Percentiles rank a stretch among this genome's conserved stretches.
These are phyloP conservation scores for Mesoligia furuncula DNA, from an alignment of 2,888 invertebrate genomes.

Conservation along the genomic window DNA sequence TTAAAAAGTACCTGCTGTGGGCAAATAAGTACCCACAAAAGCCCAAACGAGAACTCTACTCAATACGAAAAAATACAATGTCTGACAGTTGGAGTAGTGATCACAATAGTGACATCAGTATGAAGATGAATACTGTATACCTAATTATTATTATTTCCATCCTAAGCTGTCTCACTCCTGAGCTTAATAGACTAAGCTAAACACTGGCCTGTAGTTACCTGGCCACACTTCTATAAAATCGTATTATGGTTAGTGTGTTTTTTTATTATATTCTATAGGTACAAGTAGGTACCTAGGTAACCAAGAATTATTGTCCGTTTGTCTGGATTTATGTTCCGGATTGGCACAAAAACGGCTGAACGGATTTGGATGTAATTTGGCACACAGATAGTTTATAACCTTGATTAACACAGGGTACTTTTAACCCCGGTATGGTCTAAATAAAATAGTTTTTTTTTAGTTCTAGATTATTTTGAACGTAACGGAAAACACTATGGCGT, in stretches of 20 bases:
- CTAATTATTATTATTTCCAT: neutral
- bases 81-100: neutral
- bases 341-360: neutral
- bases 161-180: neutral
- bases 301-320: neutral
- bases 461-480: conserved; percentile 40
- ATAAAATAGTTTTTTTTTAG: neutral
- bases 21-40: neutral
- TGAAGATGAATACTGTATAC: neutral
- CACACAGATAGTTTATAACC: too few relatives aligned
- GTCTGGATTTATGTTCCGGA: neutral
- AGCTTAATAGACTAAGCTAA: neutral
- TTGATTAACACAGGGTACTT: too few relatives aligned
- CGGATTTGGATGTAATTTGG: neutral
- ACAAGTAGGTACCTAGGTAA: too few relatives aligned
- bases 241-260: too few relatives aligned
- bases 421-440: neutral
- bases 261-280: too few relatives aligned
- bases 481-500: conserved; percentile 60
- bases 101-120: neutral
- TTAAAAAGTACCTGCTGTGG: neutral
- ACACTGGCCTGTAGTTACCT: too few relatives aligned
- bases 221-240: neutral
- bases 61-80: neutral
- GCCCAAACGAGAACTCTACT: neutral